Conservation (phyloP, 2,888 invertebrate genomes). For the Phengaris arion region DNA sequence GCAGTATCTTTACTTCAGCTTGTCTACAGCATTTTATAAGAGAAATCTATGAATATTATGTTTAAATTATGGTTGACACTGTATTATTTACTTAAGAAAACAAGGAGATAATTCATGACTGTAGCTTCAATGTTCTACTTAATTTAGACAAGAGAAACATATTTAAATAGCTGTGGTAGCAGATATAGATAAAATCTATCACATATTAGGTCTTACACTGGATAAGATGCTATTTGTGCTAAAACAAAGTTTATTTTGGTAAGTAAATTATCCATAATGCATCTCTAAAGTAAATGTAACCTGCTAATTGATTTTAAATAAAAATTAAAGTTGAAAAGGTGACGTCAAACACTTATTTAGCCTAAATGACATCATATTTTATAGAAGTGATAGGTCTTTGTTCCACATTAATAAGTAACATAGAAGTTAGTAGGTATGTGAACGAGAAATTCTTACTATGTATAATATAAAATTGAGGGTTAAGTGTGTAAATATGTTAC, state of each 20-base stretch:
- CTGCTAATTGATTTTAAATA: slow-evolving; percentile 8
- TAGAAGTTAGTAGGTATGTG: not conserved
- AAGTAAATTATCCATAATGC: not conserved
- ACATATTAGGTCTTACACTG: not conserved
- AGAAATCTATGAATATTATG: too few species aligned
- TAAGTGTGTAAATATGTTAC: slow-evolving; percentile 3
- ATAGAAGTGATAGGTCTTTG: not conserved
- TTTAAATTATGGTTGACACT: not conserved
- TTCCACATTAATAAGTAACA: not conserved
- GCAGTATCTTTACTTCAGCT: too few species aligned
- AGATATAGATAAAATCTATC: not conserved
- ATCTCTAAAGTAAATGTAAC: not conserved
- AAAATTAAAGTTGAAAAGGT: slow-evolving; percentile 14
- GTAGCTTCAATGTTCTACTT: not conserved
- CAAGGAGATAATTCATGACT: not conserved
- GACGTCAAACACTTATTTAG: slow-evolving; percentile 25
- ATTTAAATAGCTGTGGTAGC: not conserved
- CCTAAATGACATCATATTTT: slow-evolving; percentile 14
- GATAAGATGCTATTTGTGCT: not conserved
- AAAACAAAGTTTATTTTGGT: not conserved
- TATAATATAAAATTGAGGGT: not conserved
- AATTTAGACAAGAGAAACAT: not conserved
- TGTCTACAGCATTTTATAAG: too few species aligned
- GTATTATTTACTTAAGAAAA: not conserved
- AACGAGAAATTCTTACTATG: not conserved